Evolutionary conservation across 2,888 invertebrate genomes (phyloP).

Genomic region (Omphaloscelis lunosa): DNA sequence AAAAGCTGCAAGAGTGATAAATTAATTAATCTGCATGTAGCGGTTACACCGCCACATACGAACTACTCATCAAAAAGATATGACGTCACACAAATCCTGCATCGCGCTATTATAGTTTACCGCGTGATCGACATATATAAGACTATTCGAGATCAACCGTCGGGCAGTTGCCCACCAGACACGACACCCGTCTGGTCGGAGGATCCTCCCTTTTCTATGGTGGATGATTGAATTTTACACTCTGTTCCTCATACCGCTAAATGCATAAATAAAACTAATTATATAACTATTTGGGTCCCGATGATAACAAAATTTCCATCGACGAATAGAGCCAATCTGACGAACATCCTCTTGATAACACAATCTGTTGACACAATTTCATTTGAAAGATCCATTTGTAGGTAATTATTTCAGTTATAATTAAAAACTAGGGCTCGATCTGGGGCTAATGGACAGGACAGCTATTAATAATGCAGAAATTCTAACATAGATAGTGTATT

Average conservation of each 20-base stretch:
- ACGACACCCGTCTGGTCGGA: too few species aligned
- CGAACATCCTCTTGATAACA: neutral
- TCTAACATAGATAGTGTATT: neutral
- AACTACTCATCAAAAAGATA: too few species aligned
- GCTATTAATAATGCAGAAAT: neutral
- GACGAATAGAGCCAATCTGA: neutral
- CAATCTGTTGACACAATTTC: neutral
- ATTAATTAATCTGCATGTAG: neutral
- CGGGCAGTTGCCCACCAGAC: too few species aligned
- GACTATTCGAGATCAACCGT: too few species aligned
- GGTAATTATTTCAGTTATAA: constrained; percentile 7
- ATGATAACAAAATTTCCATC: neutral
- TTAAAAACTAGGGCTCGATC: neutral
- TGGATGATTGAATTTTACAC: too few species aligned
- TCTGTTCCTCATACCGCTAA: too few species aligned
- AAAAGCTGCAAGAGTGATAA: neutral
- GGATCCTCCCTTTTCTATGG: too few species aligned
- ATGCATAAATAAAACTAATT: neutral
- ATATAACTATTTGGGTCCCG: neutral
- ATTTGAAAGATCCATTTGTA: neutral
- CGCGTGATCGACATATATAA: too few species aligned
- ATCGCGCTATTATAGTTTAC: too few species aligned
- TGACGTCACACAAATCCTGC: too few species aligned
- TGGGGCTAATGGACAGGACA: too few species aligned
- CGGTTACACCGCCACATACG: too few species aligned